A percentile compares a stretch with the other conserved stretches of the same genome.
Conservation (phyloP, 2,113 vertebrate species). For the Talpa occidentalis region DNA sequence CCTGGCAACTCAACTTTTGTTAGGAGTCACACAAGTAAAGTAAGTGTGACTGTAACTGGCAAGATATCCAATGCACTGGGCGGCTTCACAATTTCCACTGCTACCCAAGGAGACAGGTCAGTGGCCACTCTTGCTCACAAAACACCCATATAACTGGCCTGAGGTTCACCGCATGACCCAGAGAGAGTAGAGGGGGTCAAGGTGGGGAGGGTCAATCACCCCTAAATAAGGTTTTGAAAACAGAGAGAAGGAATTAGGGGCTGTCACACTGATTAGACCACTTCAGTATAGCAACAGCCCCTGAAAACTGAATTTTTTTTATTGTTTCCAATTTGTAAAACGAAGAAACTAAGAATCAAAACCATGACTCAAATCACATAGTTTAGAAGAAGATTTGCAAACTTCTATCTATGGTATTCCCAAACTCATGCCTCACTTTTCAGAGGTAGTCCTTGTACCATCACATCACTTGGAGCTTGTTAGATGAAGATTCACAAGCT, state of each 20-base stretch:
- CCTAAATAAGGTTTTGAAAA: neutral
- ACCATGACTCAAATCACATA: neutral
- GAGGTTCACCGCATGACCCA: neutral
- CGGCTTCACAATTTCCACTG: neutral
- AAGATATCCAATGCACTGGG: neutral
- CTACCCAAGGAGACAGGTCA: neutral
- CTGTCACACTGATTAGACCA: neutral
- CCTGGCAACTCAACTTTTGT: neutral
- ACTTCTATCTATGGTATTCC: neutral
- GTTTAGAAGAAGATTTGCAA: neutral
- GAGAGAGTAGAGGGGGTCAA: neutral
- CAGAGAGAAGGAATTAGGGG: neutral
- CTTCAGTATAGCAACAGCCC: neutral
- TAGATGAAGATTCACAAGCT: neutral
- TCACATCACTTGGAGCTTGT: neutral
- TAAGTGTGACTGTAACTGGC: neutral
- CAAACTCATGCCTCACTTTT: neutral
- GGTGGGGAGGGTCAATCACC: neutral
- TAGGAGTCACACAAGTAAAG: neutral
- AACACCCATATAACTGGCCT: neutral
- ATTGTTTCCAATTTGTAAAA: neutral
- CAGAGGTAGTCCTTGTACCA: neutral
- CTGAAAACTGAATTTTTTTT: neutral
- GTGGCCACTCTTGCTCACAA: neutral
- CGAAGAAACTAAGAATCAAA: neutral